A percentile compares a stretch with the other conserved stretches of the same genome.
phyloP scores from a whole-genome alignment of 1,140 invertebrate species.

The Pogonomyrmex barbatus region DNA sequence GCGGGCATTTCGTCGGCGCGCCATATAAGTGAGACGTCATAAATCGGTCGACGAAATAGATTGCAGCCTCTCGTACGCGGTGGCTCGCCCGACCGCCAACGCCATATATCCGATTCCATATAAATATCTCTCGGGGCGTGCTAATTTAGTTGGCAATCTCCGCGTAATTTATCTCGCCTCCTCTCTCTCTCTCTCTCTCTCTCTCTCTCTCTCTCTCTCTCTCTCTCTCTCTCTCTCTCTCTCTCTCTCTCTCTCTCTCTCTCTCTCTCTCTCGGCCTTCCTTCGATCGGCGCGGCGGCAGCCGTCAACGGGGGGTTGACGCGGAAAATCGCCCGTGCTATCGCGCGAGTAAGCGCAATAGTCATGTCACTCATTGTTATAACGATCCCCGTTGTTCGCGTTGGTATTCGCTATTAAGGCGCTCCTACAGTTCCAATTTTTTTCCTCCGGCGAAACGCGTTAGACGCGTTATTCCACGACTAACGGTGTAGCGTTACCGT shows the following conservation, averaged over 20 bases:
- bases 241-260: background rate
- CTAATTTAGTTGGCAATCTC: slow-evolving; percentile 67
- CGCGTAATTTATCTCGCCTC: slow-evolving; percentile 53
- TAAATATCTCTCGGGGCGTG: slow-evolving; percentile 61
- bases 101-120: slow-evolving; percentile 58
- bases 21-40: slow-evolving; percentile 49
- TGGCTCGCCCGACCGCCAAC: slow-evolving; percentile 9
- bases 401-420: slow-evolving; percentile 44
- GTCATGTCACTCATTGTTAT: slow-evolving; percentile 58
- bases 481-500: slow-evolving; percentile 61
- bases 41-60: slow-evolving; percentile 64
- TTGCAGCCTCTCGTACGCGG: slow-evolving; percentile 34
- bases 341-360: background rate
- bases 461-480: slow-evolving; percentile 54
- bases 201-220: background rate
- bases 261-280: background rate
- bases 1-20: slow-evolving; percentile 16
- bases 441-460: slow-evolving; percentile 14
- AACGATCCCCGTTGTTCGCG: slow-evolving; percentile 52
- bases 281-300: background rate
- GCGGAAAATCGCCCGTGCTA: slow-evolving; percentile 39
- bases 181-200: background rate
- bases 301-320: background rate
- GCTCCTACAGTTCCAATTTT: slow-evolving; percentile 31
- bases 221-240: background rate